Evolutionary conservation across 2,797 vertebrate species (phyloP), one percentile per base, ranked within the genome.

Genomic region (Sardinella longiceps): DNA sequence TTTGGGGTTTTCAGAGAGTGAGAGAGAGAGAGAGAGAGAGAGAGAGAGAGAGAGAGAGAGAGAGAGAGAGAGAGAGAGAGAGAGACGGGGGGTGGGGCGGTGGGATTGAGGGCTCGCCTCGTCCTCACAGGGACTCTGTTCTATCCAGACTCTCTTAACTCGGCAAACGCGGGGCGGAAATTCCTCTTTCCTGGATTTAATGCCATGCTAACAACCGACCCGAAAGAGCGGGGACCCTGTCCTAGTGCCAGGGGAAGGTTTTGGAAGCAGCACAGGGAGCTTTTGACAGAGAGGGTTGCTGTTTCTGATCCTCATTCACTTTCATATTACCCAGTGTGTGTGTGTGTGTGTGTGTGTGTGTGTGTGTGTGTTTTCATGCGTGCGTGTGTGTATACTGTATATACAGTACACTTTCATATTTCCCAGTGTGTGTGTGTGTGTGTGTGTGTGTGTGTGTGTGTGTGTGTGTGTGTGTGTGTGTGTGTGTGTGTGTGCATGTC

Each of bases 181-280:
- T 89, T 82, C 85, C 85, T 60, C 80, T 58, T 60, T 85, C n/a
- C 58, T 84, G 81, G 56, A 45, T 80, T 56, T 84, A 86, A 51
- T 84, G 48, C 43, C 46, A 50, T 30, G 6, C 82, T 82, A 83
- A 77, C 80, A 85, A 80, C 60, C 20, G 81, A 12, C 25, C 28
- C 63, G 12, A 70, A 46, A 74, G 30, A 70, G 63, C 63, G 58
- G 83, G 83, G 70, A 70, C 45, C 15, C 53, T 33, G 63, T 66
- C 33, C 48, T 11, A 20, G 28, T 30, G 45, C 37, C 53, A 37
- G 80, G 28, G 46, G 58, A 28, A 70, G 20, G 70, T 20, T 20
- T 20, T 39, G 70, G 50, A 48, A 39, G 33, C 81, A 82, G 66
- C 70, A 85, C 74, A 83, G 53, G 60, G 81, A 83, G 53, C 20